Evolutionary conservation across 2,888 invertebrate species (phyloP), one percentile per base, ranked within the genome.

Genomic region (Papilio demoleus): DNA sequence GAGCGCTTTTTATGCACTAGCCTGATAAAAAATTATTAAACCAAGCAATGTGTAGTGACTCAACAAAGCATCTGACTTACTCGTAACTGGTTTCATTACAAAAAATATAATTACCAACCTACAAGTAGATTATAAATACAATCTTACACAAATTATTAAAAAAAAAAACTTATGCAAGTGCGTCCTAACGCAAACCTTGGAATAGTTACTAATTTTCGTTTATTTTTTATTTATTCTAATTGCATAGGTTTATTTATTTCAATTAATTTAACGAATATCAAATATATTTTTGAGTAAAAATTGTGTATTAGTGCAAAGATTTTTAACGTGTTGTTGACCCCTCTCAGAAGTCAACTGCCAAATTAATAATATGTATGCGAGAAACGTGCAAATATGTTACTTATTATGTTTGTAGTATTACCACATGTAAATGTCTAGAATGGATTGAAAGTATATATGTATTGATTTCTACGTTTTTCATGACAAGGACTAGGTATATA

Each of bases 331-430:
- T 50, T 47, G 36, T 50, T 63, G 63, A 50, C 63, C 36, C 9
- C 14, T n/a, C 11, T 22, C 11, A 31, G 47, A 24, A 50, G 34
- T 36, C 22, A 47, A 63, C 63, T 58, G 40, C 27, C 36, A 67
- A 67, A 67, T 61, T 53, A 67, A 34, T 38, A 67, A 36, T 60
- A 34, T 4, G 40, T 38, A 67, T 61, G 47, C 61, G 19, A n/a
- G 50, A 50, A 40, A 42, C 53, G 53, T 67, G 40, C 38, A 50
- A 60, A 66, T 5, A 53, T 31, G 24, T 53, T 31, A 17, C 12
- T 12, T 53, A 31, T 53, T 53, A n/a, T 53, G 31, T 31, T 31
- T 31, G 9, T 53, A 53, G 12, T 53, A 27, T 53, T 53, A 31
- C n/a, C 0, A 27, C 22, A 53, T 17, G 17, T 42, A 38, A 12